Base-by-base conservation (phyloP, 2,797 vertebrate species). In the Ceyx erithaca region DNA sequence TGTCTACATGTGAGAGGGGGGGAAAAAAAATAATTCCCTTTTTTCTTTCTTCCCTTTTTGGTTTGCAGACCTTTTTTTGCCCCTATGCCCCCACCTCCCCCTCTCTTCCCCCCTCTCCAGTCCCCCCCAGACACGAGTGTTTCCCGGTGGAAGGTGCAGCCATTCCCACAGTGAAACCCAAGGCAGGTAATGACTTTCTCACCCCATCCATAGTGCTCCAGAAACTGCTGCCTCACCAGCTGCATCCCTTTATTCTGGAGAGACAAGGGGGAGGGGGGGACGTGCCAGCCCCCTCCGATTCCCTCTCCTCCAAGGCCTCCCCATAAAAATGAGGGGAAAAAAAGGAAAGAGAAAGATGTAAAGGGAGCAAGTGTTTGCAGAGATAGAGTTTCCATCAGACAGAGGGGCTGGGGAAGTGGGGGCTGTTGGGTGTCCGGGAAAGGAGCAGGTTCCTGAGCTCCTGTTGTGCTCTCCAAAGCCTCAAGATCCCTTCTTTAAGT, bases 171-270 rank as follows among this genome's bases (percentile, higher is more conserved):
- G 82, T 88, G 96, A 96, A 96, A 94, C 95, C 78, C 82, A 94
- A 96, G 85, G 96, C 94, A 97, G 94, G 96, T 95, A 97, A 96
- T 95, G 97, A 96, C 95, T 96, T 96, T 94, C 92, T 97, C 96
- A 97, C 95, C 95, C 97, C 96, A 97, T 97, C 96, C 95, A 96
- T 95, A 96, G 93, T 37, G 49, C 86, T 52, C 69, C 88, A 94
- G 94, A 81, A 87, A 40, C 87, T 54, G 64, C 84, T 66, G 87
- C 84, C 94, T 87, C 81, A 83, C 94, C 96, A 98, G 97, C 97
- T 97, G 96, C 90, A 96, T 94, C 87, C 95, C 84, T 93, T 96
- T 92, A 93, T 91, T 96, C 93, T 31, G 7, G 69, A 21, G 93
- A 83, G 87, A 76, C 73, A 51, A 62, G 73, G 67, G 85, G 86